Base-by-base conservation (phyloP, 2,888 invertebrate genomes). In the Syrphus vitripennis region DNA sequence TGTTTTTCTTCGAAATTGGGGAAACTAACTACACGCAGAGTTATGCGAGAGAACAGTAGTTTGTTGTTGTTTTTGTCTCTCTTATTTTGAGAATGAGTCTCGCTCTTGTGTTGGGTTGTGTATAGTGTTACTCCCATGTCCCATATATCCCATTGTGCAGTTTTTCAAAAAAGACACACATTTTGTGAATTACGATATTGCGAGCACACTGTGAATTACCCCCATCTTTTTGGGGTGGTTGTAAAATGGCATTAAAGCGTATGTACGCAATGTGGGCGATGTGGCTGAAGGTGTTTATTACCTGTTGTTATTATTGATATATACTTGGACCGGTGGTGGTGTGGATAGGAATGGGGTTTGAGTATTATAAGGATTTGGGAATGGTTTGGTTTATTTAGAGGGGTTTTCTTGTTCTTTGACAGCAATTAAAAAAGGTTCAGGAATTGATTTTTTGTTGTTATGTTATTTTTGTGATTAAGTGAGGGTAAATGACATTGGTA, bases 251-350 rank as follows among this genome's bases (percentile, higher is more conserved):
- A 67, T 55, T 61, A 65, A 75, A 81, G 61, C 81, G 76, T 81
- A 50, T n/a, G n/a, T 81, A 81, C 81, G 80, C 76, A 80, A 77
- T 77, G 86, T 74, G 86, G 78, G 74, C 63, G 69, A 74, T 70
- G 83, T 69, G 78, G 86, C 72, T 74, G 77, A 65, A 86, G 77
- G 82, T 86, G 86, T 82, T 86, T 82, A 82, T 86, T 86, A 86
- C 86, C 82, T 86, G 86, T 86, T 86, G 86, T 86, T 78, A 74
- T 82, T 82, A 86, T 78, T 77, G 74, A 81, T 78, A 77, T 78
- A 77, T 77, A 77, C 61, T 72, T 74, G 61, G 40, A 70, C 34
- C 16, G 19, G 10, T 31, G 31, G n/a, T n/a, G n/a, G n/a, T n/a
- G n/a, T n/a, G n/a, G n/a, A n/a, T n/a, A n/a, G n/a, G 71, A 26